Evolutionary conservation across 2,797 vertebrate species (phyloP).

Genomic region (Microcaecilia unicolor): DNA sequence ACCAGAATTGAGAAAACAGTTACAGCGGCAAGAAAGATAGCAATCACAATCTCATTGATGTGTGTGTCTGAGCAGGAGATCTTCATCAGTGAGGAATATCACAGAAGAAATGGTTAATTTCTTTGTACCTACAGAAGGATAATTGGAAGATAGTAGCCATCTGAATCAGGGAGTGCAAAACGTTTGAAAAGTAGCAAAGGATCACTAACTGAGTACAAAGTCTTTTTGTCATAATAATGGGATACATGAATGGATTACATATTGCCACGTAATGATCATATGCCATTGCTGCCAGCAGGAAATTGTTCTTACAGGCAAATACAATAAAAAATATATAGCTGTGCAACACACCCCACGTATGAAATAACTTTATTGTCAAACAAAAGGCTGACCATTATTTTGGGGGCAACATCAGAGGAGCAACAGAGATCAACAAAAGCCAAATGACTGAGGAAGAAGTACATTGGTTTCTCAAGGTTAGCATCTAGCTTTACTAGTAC

Average conservation of each 20-base stretch:
- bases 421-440: constrained; percentile 2
- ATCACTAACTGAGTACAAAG: not conserved
- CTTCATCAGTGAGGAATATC: not conserved
- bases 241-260: not conserved
- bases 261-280: constrained; percentile 4
- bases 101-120: not conserved
- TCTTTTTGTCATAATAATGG: not conserved
- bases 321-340: constrained; percentile 3
- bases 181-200: constrained; percentile 1
- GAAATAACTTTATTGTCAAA: not conserved
- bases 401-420: not conserved
- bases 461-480: constrained; percentile 1
- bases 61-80: constrained; percentile 1
- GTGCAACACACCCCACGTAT: not conserved
- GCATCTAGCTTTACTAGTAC: not conserved
- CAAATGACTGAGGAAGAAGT: constrained; percentile 2
- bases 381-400: constrained; percentile 1
- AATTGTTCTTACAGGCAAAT: constrained; percentile 3
- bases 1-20: not conserved
- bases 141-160: not conserved
- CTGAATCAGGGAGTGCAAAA: not conserved
- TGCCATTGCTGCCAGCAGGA: constrained; percentile 8
- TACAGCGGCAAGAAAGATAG: constrained; percentile 2
- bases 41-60: not conserved
- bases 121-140: not conserved